Evolutionary conservation across 2,113 vertebrate species (phyloP).

Genomic region (Pluvianellus socialis): DNA sequence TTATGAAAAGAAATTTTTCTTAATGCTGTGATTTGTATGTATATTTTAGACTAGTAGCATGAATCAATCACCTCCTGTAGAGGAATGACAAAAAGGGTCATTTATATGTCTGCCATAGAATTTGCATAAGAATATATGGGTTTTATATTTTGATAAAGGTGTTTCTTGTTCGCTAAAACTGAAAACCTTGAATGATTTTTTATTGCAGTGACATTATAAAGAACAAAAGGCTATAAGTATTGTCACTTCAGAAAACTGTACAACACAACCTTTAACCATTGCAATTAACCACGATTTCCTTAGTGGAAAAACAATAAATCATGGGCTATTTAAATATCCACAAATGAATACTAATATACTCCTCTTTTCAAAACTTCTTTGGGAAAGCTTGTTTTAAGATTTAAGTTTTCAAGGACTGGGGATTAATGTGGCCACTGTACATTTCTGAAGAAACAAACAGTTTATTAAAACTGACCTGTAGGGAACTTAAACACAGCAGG

Average conservation of each 20-base stretch:
- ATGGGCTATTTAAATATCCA: constrained; percentile 32
- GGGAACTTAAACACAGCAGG: constrained; percentile 48
- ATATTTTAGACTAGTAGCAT: constrained; percentile 56
- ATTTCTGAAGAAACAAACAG: constrained; percentile 50
- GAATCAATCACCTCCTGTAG: constrained; percentile 68
- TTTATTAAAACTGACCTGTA: constrained; percentile 46
- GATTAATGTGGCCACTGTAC: not conserved
- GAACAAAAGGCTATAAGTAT: constrained; percentile 62
- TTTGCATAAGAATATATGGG: constrained; percentile 68
- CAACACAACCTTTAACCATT: constrained; percentile 45
- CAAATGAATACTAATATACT: constrained; percentile 20
- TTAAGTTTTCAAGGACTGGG: constrained; percentile 35
- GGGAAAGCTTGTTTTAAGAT: constrained; percentile 32
- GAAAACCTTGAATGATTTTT: constrained; percentile 68
- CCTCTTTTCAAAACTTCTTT: constrained; percentile 32
- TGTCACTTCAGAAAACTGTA: constrained; percentile 8
- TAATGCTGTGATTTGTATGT: constrained; percentile 49
- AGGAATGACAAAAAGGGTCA: constrained; percentile 62
- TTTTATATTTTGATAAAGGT: constrained; percentile 67
- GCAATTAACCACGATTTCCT: constrained; percentile 64
- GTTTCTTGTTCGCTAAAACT: constrained; percentile 60
- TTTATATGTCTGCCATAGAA: constrained; percentile 68
- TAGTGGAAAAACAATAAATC: constrained; percentile 47
- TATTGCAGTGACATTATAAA: constrained; percentile 37
- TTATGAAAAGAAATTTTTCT: constrained; percentile 55